Evolutionary conservation across 2,113 vertebrate species (phyloP), one percentile per base, ranked within the genome.

Genomic region (Phaethon lepturus): DNA sequence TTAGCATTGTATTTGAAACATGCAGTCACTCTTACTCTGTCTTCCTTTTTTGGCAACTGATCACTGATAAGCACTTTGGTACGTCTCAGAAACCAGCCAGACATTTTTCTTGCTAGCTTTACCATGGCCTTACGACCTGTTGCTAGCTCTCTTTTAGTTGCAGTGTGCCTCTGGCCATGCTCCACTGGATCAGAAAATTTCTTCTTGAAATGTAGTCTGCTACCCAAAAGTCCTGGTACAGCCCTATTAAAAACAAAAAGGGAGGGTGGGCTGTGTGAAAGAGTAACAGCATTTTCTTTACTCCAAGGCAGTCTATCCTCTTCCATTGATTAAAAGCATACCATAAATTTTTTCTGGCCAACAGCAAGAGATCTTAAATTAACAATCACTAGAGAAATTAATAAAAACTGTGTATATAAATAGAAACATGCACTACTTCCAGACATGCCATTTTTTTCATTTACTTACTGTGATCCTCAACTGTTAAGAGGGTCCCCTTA

Each of bases 11-110:
- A 91, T 88, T 56, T 64, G 28, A 93, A 92, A 78, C 6, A 1
- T 35, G 15, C 22, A 44, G 14, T 44, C 6, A 8, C 47, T 96
- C 98, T 98, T 94, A 99, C 99, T 95, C 99, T 96, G 97, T 99
- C 99, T 76, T 99, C 98, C 93, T 99, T 99, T 94, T 98, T 99
- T 18, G 99, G 99, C 68, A 99, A 81, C 62, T 99, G 99, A 74
- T 98, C 97, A 79, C 97, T 98, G 96, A 99, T 99, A 42, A 99
- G 97, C 1, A 88, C 85, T 97, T 99, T 99, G 60, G 99, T 99
- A 62, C 99, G 99, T 95, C 99, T 98, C 63, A 99, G 98, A 96
- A 99, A 99, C 95, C 97, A 99, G 64, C 90, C 97, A 35, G 98
- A 98, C 97, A 99, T 98, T 98, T 97, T 98, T 90, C 74, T 97